Conservation (phyloP, 2,113 vertebrate genomes). For the Montifringilla adamsi region DNA sequence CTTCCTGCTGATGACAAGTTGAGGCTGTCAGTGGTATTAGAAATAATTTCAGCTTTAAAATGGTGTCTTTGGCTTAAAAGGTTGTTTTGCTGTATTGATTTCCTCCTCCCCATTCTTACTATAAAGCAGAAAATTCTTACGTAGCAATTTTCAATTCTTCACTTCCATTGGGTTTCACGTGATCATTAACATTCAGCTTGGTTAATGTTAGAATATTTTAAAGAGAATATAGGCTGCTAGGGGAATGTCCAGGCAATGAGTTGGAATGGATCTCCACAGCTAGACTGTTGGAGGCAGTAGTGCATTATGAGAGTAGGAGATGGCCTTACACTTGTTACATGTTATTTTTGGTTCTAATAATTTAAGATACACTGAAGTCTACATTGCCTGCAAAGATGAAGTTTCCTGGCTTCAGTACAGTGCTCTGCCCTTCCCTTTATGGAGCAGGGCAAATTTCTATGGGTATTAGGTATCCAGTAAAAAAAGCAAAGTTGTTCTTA, state of each 20-base stretch:
- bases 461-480: background rate
- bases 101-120: fast-evolving
- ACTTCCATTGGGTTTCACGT: background rate
- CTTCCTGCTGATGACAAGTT: background rate
- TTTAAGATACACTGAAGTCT: background rate
- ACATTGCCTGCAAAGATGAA: background rate
- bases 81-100: background rate
- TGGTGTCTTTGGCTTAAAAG: background rate
- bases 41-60: background rate
- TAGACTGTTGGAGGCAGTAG: conserved; percentile 65
- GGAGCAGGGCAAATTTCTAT: background rate
- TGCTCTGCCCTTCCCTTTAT: background rate
- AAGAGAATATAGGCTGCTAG: background rate
- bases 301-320: conserved; percentile 42
- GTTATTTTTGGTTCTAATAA: conserved; percentile 34
- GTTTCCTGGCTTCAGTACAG: background rate
- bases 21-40: background rate
- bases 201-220: background rate
- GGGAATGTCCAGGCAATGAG: background rate
- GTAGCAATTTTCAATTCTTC: background rate
- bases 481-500: background rate
- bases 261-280: conserved; percentile 20
- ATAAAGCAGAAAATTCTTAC: background rate
- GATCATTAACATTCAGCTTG: background rate
- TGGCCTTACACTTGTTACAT: background rate